Conservation (phyloP, 2,113 vertebrate genomes). For the Dicentrarchus labrax region DNA sequence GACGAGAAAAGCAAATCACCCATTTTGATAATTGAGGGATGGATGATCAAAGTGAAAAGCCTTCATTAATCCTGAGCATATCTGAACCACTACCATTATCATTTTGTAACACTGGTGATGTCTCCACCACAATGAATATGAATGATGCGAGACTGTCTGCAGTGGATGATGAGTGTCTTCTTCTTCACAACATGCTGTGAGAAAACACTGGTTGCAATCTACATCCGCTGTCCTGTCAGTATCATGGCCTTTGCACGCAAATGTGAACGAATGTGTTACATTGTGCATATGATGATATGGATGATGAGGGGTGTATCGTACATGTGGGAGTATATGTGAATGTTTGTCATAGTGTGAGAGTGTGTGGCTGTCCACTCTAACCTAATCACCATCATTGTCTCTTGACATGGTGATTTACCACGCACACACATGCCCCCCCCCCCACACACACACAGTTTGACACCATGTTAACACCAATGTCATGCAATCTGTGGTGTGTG, state of each 20-base stretch:
- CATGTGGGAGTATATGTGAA: background rate
- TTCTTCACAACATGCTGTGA: background rate
- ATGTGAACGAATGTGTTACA: background rate
- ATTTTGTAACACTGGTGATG: background rate
- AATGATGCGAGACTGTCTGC: background rate
- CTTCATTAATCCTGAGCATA: background rate
- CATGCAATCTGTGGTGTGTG: constrained; percentile 10
- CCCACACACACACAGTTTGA: constrained; percentile 4
- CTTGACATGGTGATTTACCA: background rate
- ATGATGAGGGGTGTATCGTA: background rate
- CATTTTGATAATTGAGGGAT: background rate
- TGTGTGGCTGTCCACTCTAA: constrained; percentile 8
- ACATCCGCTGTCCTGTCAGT: background rate
- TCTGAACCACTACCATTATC: background rate
- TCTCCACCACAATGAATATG: background rate
- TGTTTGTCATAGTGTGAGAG: background rate
- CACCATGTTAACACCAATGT: constrained; percentile 31
- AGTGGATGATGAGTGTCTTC: background rate
- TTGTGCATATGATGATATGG: background rate
- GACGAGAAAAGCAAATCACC: background rate
- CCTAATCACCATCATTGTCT: constrained; percentile 21
- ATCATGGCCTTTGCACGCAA: background rate
- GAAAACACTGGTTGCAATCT: background rate
- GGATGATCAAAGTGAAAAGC: background rate
- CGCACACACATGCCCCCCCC: background rate